phyloP scores from a whole-genome alignment of 2,888 invertebrate genomes.

The Hipparchia sbordonii region DNA sequence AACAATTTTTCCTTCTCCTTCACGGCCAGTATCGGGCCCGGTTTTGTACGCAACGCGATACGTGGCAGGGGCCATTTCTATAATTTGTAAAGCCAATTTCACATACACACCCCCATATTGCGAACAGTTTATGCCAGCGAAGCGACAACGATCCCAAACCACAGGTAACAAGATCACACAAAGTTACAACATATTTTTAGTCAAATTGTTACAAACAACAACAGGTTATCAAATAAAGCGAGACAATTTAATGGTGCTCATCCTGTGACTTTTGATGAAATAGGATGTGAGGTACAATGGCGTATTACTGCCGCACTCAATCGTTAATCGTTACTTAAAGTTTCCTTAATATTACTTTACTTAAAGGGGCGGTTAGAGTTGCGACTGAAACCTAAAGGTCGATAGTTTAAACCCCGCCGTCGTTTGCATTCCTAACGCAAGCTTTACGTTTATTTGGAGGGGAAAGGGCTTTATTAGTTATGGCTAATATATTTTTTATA shows the following conservation, averaged over 20 bases:
- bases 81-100: conserved; percentile 80
- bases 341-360: no score
- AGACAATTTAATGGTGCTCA: conserved; percentile 29
- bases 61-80: conserved; percentile 88
- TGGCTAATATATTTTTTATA: no score
- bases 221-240: conserved; percentile 33
- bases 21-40: conserved; percentile 91
- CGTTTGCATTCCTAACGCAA: no score
- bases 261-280: conserved; percentile 10
- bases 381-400: no score
- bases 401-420: no score
- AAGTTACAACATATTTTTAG: conserved; percentile 47
- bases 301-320: not conserved
- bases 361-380: no score
- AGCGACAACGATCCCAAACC: conserved; percentile 66
- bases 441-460: no score
- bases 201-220: conserved; percentile 36
- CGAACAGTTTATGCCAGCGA: conserved; percentile 63
- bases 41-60: conserved; percentile 93
- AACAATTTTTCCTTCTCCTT: conserved; percentile 95
- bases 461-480: no score
- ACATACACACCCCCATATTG: conserved; percentile 68
- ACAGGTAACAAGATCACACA: conserved; percentile 43
- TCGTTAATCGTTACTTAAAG: no score
- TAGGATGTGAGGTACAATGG: not conserved